Conservation (phyloP, 2,113 vertebrate genomes). For the Tachysurus vachellii region DNA sequence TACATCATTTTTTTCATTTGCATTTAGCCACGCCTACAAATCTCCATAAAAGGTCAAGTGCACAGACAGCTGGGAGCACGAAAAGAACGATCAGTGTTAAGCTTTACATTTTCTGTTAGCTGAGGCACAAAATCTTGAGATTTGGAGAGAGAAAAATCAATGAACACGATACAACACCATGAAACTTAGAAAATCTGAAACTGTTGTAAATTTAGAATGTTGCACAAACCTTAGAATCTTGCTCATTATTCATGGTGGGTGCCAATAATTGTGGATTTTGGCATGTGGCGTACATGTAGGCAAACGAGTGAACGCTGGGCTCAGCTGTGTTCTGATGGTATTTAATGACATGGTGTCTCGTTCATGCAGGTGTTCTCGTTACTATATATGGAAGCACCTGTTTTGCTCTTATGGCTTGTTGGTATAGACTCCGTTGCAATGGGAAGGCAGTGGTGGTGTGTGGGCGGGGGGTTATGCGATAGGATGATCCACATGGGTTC, state of each 20-base stretch:
- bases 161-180: background rate
- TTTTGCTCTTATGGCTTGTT: conserved; percentile 49
- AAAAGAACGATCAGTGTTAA: background rate
- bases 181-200: background rate
- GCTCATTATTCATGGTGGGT: background rate
- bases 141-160: background rate
- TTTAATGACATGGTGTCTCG: conserved; percentile 24
- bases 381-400: conserved; percentile 44
- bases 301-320: background rate
- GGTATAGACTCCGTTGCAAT: conserved; percentile 56
- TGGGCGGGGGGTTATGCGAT: no score
- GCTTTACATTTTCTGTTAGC: background rate
- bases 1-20: no score
- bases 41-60: no score
- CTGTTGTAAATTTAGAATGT: background rate
- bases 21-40: no score
- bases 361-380: conserved; percentile 20
- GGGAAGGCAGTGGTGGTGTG: background rate
- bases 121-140: background rate
- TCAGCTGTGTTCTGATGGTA: background rate
- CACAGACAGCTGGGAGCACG: no score
- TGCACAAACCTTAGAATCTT: background rate
- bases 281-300: background rate
- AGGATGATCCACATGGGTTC: conserved; percentile 44
- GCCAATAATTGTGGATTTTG: background rate